These are phyloP conservation scores for Oxyruncus cristatus DNA, from an alignment of 2,113 vertebrate genomes.

Conservation along the genomic window DNA sequence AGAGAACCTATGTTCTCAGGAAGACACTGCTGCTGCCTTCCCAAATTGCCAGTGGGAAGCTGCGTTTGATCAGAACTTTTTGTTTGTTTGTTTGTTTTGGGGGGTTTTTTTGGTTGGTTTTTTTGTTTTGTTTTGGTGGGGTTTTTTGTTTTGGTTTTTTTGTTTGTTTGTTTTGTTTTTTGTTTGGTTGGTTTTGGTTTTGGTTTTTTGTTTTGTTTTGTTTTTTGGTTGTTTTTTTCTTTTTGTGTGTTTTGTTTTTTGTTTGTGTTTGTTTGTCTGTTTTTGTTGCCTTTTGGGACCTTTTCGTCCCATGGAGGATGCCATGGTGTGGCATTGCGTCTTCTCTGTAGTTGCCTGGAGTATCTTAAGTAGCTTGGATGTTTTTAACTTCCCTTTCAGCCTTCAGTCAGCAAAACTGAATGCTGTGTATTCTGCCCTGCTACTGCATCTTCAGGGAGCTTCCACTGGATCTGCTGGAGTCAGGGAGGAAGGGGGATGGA, in stretches of 20 bases:
- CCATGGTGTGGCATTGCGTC: accelerated
- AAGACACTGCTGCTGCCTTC: background rate
- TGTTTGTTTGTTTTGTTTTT: too few species aligned
- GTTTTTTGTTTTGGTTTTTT: too few species aligned
- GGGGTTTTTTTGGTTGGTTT: too few species aligned
- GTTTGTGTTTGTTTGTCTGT: background rate
- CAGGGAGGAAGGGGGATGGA: background rate
- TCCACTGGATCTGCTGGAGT: background rate
- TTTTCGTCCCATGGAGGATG: background rate
- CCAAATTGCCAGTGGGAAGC: background rate
- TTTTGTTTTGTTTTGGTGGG: too few species aligned
- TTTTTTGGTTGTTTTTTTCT: too few species aligned
- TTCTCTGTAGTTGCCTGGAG: background rate
- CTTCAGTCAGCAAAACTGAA: background rate
- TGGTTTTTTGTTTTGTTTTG: too few species aligned
- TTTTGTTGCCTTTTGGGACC: background rate
- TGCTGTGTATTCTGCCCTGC: background rate
- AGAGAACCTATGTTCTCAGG: background rate
- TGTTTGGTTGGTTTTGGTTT: too few species aligned
- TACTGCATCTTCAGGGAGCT: background rate
- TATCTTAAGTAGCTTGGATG: background rate
- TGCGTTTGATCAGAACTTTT: accelerated
- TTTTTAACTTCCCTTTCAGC: background rate
- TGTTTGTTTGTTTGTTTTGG: too few species aligned
- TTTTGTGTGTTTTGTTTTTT: too few species aligned